Evolutionary conservation across 2,113 vertebrate species (phyloP).

Genomic region (Oreochromis tanganicae): DNA sequence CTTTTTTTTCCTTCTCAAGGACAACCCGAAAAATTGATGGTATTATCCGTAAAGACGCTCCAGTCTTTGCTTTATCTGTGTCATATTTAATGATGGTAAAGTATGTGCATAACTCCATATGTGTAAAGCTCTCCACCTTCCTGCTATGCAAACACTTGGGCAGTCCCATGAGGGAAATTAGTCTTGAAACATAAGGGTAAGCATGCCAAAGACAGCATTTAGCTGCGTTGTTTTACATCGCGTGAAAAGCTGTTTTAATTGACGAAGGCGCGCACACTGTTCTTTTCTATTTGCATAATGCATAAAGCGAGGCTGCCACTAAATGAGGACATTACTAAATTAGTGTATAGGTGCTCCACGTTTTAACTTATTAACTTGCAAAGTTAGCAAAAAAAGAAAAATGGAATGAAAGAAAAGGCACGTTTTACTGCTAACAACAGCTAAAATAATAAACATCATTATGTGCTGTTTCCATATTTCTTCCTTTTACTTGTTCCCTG

Average conservation of each 20-base stretch:
- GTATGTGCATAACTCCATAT: neutral
- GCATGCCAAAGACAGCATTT: conserved; percentile 16
- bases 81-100: neutral
- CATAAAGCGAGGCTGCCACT: neutral
- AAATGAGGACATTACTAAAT: neutral
- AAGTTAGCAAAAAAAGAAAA: neutral
- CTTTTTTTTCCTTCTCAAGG: conserved; percentile 9
- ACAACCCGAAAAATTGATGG: neutral
- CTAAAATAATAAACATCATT: neutral
- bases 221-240: neutral
- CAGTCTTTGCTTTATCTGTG: conserved; percentile 7
- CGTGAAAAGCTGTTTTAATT: neutral
- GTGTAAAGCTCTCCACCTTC: neutral
- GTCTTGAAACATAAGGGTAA: neutral
- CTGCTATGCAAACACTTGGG: neutral
- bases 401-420: neutral
- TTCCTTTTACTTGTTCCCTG: neutral
- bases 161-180: conserved; percentile 26
- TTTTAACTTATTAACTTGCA: neutral
- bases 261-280: neutral
- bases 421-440: neutral
- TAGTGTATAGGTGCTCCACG: neutral
- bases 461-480: neutral
- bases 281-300: neutral
- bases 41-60: neutral